A percentile compares a stretch with the other conserved stretches of the same genome.
Evolutionary conservation across 2,113 vertebrate species (phyloP).

Genomic region (Corvus moneduloides): DNA sequence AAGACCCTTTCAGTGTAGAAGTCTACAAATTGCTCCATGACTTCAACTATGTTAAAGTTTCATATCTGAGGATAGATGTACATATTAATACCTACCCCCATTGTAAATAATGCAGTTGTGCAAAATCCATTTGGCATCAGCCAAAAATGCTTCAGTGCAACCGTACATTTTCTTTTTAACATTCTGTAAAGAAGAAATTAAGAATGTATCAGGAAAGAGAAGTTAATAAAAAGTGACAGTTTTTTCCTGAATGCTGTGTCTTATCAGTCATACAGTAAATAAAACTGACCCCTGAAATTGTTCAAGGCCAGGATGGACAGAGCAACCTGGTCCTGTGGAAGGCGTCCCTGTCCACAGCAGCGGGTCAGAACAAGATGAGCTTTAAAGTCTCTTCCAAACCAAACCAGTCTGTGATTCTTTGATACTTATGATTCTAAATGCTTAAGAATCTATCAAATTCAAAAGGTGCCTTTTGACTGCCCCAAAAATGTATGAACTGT

Average conservation of each 20-base stretch:
- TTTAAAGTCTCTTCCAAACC: background rate
- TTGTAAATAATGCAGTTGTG: slow-evolving; percentile 99
- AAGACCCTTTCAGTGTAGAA: background rate
- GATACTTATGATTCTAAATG: background rate
- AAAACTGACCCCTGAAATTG: background rate
- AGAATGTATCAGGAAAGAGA: background rate
- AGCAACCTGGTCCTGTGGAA: background rate
- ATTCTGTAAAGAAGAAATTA: slow-evolving; percentile 76
- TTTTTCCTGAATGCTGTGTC: background rate
- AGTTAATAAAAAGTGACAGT: background rate
- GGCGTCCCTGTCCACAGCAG: background rate
- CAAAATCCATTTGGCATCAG: slow-evolving; percentile 98
- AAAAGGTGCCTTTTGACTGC: background rate
- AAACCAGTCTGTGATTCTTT: background rate
- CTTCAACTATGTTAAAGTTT: background rate
- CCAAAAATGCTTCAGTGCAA: slow-evolving; percentile 97
- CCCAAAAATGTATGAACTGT: background rate
- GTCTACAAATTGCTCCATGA: background rate
- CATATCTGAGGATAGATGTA: background rate
- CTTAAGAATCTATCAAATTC: background rate
- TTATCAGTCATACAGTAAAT: background rate
- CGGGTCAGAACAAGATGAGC: background rate
- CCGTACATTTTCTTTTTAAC: slow-evolving; percentile 99
- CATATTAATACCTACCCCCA: slow-evolving; percentile 79
- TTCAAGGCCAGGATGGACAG: background rate